phyloP scores from a whole-genome alignment of 2,797 vertebrate genomes.

The Labeo calbasu region DNA sequence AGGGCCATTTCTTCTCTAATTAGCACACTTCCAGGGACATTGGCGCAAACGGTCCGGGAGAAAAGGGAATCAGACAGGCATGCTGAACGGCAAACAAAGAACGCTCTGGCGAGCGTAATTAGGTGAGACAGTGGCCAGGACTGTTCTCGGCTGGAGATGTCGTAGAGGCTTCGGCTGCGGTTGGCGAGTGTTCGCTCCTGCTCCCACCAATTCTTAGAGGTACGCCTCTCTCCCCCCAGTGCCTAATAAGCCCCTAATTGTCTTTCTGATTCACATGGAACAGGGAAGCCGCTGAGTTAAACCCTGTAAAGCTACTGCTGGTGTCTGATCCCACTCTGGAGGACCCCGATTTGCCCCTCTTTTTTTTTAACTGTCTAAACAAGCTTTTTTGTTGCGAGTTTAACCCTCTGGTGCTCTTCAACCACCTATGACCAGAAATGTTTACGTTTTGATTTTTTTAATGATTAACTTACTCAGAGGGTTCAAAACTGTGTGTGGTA shows the following conservation, averaged over 20 bases:
- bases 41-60: conserved; percentile 84
- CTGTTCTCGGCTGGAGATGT: conserved; percentile 96
- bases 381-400: background rate
- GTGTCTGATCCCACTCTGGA: conserved; percentile 41
- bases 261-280: conserved; percentile 88
- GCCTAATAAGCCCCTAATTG: conserved; percentile 94
- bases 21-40: conserved; percentile 94
- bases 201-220: conserved; percentile 77
- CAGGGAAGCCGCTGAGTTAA: conserved; percentile 61
- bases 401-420: background rate
- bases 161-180: conserved; percentile 82
- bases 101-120: conserved; percentile 90
- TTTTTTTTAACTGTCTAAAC: background rate
- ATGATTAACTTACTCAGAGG: background rate
- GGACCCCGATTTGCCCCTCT: background rate
- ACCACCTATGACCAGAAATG: background rate
- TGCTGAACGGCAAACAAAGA: conserved; percentile 93
- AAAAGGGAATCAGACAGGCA: conserved; percentile 94
- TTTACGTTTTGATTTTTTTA: background rate
- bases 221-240: conserved; percentile 81
- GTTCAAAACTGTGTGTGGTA: background rate
- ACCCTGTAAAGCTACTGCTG: conserved; percentile 7
- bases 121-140: conserved; percentile 93
- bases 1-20: conserved; percentile 97
- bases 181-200: conserved; percentile 79